Conservation (phyloP, 2,888 invertebrate species). For the Hydraecia micacea region DNA sequence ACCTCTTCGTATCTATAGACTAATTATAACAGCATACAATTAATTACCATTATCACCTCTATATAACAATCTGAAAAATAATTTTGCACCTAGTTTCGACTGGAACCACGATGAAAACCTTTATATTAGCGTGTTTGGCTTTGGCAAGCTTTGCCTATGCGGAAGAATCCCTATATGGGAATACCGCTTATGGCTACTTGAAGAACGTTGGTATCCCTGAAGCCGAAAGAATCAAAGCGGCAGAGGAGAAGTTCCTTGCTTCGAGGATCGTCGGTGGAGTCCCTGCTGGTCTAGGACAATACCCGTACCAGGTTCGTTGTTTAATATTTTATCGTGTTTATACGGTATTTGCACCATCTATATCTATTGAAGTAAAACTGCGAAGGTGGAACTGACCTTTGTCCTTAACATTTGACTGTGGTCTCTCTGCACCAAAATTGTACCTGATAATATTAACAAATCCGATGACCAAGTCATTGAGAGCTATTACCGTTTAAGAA, state of each 20-base stretch:
- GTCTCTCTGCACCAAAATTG: not conserved
- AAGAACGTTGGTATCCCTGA: constrained; percentile 74
- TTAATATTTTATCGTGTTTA: not conserved
- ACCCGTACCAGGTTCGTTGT: constrained; percentile 57
- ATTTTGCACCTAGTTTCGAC: constrained; percentile 32
- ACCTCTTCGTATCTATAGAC: constrained; percentile 8
- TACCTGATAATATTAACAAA: not conserved
- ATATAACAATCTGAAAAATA: constrained; percentile 29
- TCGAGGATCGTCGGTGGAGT: constrained; percentile 75
- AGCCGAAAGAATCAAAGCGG: constrained; percentile 72
- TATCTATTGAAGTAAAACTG: not conserved
- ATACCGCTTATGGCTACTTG: constrained; percentile 74
- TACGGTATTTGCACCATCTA: not conserved
- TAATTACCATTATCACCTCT: constrained; percentile 26
- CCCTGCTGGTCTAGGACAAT: constrained; percentile 53
- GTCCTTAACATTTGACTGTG: not conserved
- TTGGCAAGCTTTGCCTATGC: constrained; percentile 51
- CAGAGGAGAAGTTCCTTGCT: constrained; percentile 68
- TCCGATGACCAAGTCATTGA: not conserved
- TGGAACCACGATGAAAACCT: constrained; percentile 60
- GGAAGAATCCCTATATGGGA: constrained; percentile 35
- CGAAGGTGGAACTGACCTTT: not conserved
- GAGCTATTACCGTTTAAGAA: not conserved
- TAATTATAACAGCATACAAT: constrained; percentile 22
- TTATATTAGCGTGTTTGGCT: constrained; percentile 45